phyloP scores from a whole-genome alignment of 1,140 invertebrate genomes.

The Rhizoglyphus robini region DNA sequence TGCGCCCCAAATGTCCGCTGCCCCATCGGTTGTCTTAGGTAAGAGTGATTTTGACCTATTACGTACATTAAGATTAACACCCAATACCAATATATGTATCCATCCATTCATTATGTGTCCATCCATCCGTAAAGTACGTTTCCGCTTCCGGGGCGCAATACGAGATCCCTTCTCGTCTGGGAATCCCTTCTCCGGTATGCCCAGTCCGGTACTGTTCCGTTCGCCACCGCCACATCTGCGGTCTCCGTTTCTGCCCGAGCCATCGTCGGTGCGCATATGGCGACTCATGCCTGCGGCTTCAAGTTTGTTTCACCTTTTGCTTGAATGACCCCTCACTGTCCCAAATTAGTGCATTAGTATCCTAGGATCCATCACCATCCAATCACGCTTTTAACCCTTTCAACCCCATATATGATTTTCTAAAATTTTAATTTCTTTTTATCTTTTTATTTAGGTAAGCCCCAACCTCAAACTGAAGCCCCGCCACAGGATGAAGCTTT shows the following conservation, averaged over 20 bases:
- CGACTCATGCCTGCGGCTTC: not conserved
- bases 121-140: too few species aligned
- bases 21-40: not conserved
- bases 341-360: not conserved
- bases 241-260: not conserved
- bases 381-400: not conserved
- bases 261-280: not conserved
- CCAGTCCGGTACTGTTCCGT: not conserved
- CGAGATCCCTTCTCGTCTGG: too few species aligned
- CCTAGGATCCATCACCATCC: not conserved
- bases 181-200: not conserved
- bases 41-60: not conserved
- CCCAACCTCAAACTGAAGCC: too few species aligned
- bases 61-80: not conserved
- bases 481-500: too few species aligned
- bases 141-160: too few species aligned
- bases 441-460: not conserved
- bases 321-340: too few species aligned
- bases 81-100: too few species aligned
- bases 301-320: too few species aligned
- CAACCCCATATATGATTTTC: not conserved
- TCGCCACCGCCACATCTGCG: not conserved
- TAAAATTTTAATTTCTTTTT: not conserved
- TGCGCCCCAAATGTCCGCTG: too few species aligned
- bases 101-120: too few species aligned